Percentiles rank a stretch among this genome's conserved stretches.
phyloP scores from a whole-genome alignment of 1,140 invertebrate species.

The Ceratina calcarata region DNA sequence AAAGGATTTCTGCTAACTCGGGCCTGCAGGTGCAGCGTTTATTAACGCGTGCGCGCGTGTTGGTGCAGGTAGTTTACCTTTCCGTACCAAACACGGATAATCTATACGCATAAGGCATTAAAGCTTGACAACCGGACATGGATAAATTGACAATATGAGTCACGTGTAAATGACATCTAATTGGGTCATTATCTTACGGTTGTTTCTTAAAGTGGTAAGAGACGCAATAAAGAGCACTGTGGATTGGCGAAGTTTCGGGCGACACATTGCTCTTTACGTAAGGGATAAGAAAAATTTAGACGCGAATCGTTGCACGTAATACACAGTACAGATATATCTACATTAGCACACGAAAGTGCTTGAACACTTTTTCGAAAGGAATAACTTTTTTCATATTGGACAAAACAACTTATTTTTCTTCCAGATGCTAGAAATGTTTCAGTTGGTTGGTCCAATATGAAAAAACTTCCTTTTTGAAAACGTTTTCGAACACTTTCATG shows the following conservation, averaged over 20 bases:
- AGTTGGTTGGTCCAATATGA: no score
- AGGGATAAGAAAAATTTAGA: not conserved
- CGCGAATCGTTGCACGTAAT: not conserved
- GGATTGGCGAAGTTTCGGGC: constrained; percentile 5
- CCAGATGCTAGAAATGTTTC: no score
- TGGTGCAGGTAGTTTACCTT: constrained; percentile 43
- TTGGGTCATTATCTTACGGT: constrained; percentile 72
- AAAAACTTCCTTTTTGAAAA: no score
- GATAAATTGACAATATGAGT: constrained; percentile 71
- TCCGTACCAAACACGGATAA: constrained; percentile 58
- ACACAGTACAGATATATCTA: no score
- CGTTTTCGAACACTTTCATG: no score
- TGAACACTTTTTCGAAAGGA: no score
- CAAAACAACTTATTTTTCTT: no score
- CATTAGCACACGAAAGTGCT: no score
- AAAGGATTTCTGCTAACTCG: not conserved
- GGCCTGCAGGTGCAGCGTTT: not conserved
- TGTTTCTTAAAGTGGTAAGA: constrained; percentile 55
- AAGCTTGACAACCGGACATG: constrained; percentile 65
- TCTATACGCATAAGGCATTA: constrained; percentile 53
- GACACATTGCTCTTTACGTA: not conserved
- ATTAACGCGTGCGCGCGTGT: not conserved
- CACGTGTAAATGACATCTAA: constrained; percentile 74
- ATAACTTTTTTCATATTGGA: no score
- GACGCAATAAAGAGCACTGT: constrained; percentile 41